Evolutionary conservation across 2,113 vertebrate species (phyloP).

Genomic region (Colius striatus): DNA sequence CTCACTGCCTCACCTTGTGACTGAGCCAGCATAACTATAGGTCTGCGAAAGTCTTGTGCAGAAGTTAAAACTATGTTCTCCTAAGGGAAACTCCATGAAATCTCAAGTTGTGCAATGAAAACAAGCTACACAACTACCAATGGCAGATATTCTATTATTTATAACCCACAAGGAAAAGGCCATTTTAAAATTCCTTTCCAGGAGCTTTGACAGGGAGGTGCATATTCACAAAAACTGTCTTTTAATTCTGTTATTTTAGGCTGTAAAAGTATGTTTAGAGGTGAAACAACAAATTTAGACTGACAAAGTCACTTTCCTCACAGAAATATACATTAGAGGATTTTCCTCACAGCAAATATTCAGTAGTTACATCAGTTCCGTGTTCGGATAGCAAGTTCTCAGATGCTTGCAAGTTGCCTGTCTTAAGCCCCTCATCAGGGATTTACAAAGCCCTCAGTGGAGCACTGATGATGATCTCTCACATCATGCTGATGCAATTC

Average conservation of each 20-base stretch:
- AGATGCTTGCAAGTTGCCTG: neutral
- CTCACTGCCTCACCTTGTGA: neutral
- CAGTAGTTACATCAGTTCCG: neutral
- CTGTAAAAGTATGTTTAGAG: neutral
- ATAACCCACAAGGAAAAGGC: neutral
- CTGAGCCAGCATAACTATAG: neutral
- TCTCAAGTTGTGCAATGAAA: neutral
- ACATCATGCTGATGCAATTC: neutral
- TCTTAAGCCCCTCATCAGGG: neutral
- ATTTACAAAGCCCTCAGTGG: neutral
- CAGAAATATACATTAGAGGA: slow-evolving; percentile 1
- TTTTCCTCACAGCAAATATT: slow-evolving; percentile 33
- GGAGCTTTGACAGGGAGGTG: neutral
- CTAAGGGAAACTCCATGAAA: slow-evolving; percentile 18
- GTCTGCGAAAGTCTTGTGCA: neutral
- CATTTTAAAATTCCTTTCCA: slow-evolving; percentile 7
- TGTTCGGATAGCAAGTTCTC: slow-evolving; percentile 8
- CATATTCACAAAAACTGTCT: neutral
- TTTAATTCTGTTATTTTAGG: neutral
- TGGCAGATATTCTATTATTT: neutral
- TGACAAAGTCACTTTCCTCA: neutral
- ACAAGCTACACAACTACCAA: neutral
- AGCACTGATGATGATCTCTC: neutral
- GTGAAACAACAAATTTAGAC: neutral
- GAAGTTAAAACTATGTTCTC: neutral